Evolutionary conservation across 2,888 invertebrate genomes (phyloP).

Genomic region (Drosophila mettleri): DNA sequence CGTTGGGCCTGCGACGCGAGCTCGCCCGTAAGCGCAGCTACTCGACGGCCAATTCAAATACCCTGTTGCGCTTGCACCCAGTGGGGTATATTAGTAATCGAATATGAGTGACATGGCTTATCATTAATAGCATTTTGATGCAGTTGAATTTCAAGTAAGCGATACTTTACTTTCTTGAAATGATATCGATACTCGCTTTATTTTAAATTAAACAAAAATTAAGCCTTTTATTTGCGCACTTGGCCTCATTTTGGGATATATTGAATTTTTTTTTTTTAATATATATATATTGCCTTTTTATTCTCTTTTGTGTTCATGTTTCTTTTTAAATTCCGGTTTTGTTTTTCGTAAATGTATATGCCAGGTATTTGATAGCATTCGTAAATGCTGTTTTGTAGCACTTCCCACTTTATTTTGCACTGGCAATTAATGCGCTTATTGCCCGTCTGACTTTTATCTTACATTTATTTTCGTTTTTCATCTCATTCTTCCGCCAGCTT

Average conservation of each 20-base stretch:
- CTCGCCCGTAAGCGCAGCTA: slow-evolving; percentile 12
- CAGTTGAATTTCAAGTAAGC: background rate
- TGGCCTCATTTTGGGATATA: background rate
- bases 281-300: too few species aligned
- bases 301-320: background rate
- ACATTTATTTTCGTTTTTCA: slow-evolving; percentile 58
- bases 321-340: background rate
- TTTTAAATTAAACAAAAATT: background rate
- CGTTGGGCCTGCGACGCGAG: slow-evolving; percentile 4
- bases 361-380: slow-evolving; percentile 17
- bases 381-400: background rate
- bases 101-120: too few species aligned
- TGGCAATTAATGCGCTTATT: slow-evolving; percentile 74
- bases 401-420: slow-evolving; percentile 26
- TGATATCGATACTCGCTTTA: background rate
- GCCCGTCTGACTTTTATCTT: slow-evolving; percentile 62
- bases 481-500: slow-evolving; percentile 46
- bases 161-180: background rate
- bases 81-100: background rate
- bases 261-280: too few species aligned
- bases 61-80: slow-evolving; percentile 8
- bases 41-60: slow-evolving; percentile 21
- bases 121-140: too few species aligned
- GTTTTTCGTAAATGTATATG: background rate
- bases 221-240: too few species aligned